phyloP scores from a whole-genome alignment of 1,140 invertebrate species.

The Drosophila persimilis region DNA sequence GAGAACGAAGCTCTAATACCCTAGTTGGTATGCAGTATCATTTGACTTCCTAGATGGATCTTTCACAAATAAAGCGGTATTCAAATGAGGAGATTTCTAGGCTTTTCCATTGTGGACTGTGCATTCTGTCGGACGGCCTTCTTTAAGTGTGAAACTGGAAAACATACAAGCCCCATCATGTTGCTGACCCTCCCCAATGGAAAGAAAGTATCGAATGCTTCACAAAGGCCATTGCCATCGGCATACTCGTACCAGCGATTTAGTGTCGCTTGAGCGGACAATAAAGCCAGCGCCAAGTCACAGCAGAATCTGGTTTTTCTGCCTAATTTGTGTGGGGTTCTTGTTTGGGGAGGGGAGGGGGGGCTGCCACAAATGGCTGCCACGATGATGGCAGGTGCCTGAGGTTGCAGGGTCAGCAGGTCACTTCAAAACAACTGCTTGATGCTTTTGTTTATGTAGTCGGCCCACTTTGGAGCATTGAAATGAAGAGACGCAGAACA shows the following conservation, averaged over 20 bases:
- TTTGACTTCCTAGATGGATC: neutral
- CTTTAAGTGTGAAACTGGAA: no score
- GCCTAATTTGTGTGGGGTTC: conserved; percentile 57
- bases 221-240: conserved; percentile 43
- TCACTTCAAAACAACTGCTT: conserved; percentile 37
- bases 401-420: conserved; percentile 20
- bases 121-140: no score
- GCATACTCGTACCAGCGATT: conserved; percentile 52
- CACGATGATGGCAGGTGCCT: conserved; percentile 23
- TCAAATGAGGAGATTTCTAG: no score
- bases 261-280: conserved; percentile 64
- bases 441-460: conserved; percentile 3
- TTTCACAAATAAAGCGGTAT: no score
- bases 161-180: no score
- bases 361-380: neutral
- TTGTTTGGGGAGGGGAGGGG: neutral
- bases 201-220: neutral
- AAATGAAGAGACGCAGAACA: no score
- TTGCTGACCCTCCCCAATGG: no score
- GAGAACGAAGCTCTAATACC: conserved; percentile 22
- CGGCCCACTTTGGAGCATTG: no score
- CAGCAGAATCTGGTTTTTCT: conserved; percentile 30
- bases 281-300: conserved; percentile 48
- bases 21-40: conserved; percentile 7
- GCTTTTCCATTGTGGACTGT: no score